Base-by-base conservation (phyloP, 1,140 invertebrate species). In the Hesperophylax magnus region DNA sequence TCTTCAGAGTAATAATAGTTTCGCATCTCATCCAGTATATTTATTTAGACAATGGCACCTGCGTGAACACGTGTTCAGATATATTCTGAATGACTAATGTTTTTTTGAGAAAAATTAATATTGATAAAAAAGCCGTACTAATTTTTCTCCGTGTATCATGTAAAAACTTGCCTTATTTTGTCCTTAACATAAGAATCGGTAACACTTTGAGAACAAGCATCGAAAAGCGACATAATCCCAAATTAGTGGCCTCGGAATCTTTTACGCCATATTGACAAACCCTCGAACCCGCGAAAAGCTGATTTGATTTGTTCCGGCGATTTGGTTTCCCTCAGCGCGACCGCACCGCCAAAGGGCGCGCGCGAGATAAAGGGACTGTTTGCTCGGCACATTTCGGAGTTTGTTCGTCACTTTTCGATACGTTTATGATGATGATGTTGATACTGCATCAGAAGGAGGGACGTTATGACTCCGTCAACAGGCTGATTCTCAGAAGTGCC, bases 301-400 rank as follows among this genome's bases (percentile, higher is more conserved):
- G 71, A 75, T 75, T 75, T 75, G 71, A 75, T 75, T 75, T 56
- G 71, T 75, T 75, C 71, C 71, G 71, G 52, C 71, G 71, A 75
- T 75, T 71, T 71, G n/a, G 15, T 34, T 71, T 75, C 71, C 27
- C 53, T 15, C n/a, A 6, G 20, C 52, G 4, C 52, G 4, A 47
- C 47, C 39, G 53, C 20, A 15, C 71, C 52, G 52, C 53, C 52
- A 58, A 56, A 56, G 24, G 20, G 24, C 27, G 8, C 8, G 22
- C 20, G 17, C 14, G 71, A 75, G 52, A 75, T 24, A 75, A 75
- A 31, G 56, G 54, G n/a, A n/a, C 27, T 75, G 71, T 75, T 75
- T 75, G 71, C 27, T 75, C 54, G 71, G 20, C 52, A 58, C 53
- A 56, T 75, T 71, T 71, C 67, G 67, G 39, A 17, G 24, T 47